phyloP scores from a whole-genome alignment of 64 coral and sea anemone species.

The Anthopleura sola region DNA sequence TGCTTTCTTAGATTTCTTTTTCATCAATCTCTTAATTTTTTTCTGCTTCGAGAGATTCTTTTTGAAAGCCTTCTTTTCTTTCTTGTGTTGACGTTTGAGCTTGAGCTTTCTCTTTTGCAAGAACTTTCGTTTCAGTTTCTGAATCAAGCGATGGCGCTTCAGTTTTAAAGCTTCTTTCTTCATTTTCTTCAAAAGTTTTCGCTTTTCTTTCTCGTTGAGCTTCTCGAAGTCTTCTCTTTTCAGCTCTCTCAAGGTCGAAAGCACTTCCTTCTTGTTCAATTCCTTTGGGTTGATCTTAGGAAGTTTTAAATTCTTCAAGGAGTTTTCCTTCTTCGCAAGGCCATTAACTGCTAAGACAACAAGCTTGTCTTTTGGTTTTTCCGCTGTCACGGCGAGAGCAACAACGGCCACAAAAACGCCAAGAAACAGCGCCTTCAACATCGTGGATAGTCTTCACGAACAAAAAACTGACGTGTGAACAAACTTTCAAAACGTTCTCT shows the following conservation, averaged over 20 bases:
- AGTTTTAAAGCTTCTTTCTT: not conserved
- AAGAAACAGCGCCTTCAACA: not conserved
- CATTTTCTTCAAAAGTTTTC: not conserved
- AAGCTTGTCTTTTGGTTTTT: not conserved
- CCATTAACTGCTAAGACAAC: not conserved
- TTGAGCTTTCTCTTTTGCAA: not conserved
- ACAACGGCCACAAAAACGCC: not conserved
- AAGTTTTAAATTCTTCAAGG: not conserved
- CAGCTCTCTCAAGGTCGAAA: not conserved
- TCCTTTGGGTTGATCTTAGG: not conserved
- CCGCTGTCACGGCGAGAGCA: not conserved
- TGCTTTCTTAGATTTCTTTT: not conserved
- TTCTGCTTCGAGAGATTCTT: not conserved
- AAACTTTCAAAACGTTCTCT: not conserved
- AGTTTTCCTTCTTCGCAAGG: not conserved
- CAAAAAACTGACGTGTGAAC: not conserved
- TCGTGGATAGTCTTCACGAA: not conserved
- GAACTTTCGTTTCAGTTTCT: not conserved
- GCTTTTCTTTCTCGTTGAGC: not conserved
- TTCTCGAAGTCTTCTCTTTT: not conserved
- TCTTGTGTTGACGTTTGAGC: not conserved
- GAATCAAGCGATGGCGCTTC: not conserved
- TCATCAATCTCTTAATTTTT: not conserved
- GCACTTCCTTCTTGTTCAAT: not conserved
- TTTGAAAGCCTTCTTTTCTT: not conserved